Conservation (phyloP, 1,140 invertebrate genomes). For the Ladona fulva region DNA sequence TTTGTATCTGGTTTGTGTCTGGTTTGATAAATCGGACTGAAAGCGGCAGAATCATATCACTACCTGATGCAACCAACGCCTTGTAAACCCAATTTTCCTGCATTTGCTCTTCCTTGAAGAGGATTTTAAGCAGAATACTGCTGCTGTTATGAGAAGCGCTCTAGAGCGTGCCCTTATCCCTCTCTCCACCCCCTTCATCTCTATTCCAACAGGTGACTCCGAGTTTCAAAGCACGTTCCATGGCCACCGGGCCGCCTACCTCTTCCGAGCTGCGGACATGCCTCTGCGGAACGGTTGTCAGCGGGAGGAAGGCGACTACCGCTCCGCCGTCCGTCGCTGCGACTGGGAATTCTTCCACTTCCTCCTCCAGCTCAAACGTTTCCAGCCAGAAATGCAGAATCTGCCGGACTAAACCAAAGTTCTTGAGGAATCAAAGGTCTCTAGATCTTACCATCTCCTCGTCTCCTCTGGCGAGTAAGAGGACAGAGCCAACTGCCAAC, state of each 20-base stretch:
- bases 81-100: no score
- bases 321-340: background rate
- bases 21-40: no score
- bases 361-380: background rate
- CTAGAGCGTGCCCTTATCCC: slow-evolving; percentile 16
- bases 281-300: slow-evolving; percentile 11
- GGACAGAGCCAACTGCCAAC: background rate
- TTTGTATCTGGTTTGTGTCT: no score
- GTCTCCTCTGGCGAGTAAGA: background rate
- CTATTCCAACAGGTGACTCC: background rate
- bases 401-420: slow-evolving; percentile 17
- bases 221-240: background rate
- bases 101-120: no score
- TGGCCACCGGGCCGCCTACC: background rate
- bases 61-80: no score
- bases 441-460: slow-evolving; percentile 12
- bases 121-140: no score
- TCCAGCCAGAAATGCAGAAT: slow-evolving; percentile 17
- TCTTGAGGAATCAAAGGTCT: slow-evolving; percentile 14
- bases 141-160: background rate
- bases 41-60: no score
- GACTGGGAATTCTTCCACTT: background rate
- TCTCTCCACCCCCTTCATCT: slow-evolving; percentile 30
- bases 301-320: background rate
- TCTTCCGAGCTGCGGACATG: slow-evolving; percentile 14